Conservation (phyloP, 2,888 invertebrate genomes). For the Drosophila hamatofila region DNA sequence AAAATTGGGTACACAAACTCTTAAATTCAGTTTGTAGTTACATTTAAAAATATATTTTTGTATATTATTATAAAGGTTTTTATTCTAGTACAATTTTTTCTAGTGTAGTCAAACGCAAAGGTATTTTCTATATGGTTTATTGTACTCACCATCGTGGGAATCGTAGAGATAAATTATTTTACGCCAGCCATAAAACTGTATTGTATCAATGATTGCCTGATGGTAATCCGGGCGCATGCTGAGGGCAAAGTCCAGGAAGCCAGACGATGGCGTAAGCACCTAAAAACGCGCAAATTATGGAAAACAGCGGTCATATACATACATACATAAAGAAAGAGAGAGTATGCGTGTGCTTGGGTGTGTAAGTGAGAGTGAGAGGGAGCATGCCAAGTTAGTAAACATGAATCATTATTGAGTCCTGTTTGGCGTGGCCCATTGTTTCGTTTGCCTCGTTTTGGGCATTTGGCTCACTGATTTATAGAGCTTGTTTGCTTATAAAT, state of each 20-base stretch:
- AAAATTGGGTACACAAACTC: background rate
- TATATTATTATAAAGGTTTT: too few relatives aligned
- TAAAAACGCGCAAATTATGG: constrained; percentile 84
- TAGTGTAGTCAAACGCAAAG: constrained; percentile 10
- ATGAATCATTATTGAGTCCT: constrained; percentile 78
- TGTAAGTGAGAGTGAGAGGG: constrained; percentile 13
- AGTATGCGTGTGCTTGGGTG: background rate
- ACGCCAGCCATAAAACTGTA: constrained; percentile 94
- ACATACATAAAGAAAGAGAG: background rate
- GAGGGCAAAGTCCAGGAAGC: constrained; percentile 94
- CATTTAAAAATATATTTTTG: background rate
- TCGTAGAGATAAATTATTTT: constrained; percentile 92
- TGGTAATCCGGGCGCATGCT: constrained; percentile 98
- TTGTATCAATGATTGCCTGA: constrained; percentile 97
- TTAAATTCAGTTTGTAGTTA: background rate
- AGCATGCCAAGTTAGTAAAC: constrained; percentile 72
- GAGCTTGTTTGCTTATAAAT: constrained; percentile 62
- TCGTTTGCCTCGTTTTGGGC: constrained; percentile 65
- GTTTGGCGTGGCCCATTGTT: constrained; percentile 32
- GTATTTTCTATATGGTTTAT: constrained; percentile 8
- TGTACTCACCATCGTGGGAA: constrained; percentile 90
- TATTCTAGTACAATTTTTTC: background rate
- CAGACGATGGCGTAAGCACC: constrained; percentile 95
- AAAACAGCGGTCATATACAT: constrained; percentile 53
- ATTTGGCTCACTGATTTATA: constrained; percentile 76